Conservation (phyloP, 2,797 vertebrate genomes). For the Hydrocynus forskahlii region DNA sequence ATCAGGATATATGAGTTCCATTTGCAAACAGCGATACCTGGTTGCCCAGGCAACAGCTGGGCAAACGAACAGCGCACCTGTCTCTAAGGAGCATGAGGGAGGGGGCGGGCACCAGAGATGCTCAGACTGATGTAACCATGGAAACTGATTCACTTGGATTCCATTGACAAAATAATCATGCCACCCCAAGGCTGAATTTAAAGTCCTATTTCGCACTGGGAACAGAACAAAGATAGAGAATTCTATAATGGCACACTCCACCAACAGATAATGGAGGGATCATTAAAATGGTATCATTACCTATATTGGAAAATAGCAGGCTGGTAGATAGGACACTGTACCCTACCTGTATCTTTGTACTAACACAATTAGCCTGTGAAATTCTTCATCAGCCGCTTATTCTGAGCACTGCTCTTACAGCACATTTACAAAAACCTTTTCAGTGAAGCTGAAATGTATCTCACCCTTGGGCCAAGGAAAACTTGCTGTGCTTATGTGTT, state of each 20-base stretch:
- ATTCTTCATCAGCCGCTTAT: background rate
- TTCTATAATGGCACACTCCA: constrained; percentile 46
- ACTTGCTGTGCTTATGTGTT: background rate
- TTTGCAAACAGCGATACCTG: constrained; percentile 49
- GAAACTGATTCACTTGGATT: constrained; percentile 74
- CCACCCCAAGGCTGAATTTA: constrained; percentile 33
- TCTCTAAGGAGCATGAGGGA: constrained; percentile 37
- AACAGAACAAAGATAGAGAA: constrained; percentile 49
- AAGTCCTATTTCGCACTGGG: constrained; percentile 32
- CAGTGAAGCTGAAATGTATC: background rate
- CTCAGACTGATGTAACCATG: constrained; percentile 72
- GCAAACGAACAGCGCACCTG: constrained; percentile 44
- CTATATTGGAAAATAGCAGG: constrained; percentile 48
- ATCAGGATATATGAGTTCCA: constrained; percentile 39
- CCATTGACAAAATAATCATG: constrained; percentile 76
- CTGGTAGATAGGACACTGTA: constrained; percentile 25
- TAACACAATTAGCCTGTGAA: constrained; percentile 27
- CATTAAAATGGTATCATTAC: constrained; percentile 52
- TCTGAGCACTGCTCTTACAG: background rate
- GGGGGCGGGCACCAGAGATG: constrained; percentile 43
- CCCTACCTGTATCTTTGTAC: constrained; percentile 37
- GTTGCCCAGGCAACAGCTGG: constrained; percentile 52
- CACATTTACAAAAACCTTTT: constrained; percentile 14
- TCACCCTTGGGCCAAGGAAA: background rate
- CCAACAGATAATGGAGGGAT: constrained; percentile 35